Conservation (phyloP, 2,797 vertebrate species). For the Bradypodion ventrale region DNA sequence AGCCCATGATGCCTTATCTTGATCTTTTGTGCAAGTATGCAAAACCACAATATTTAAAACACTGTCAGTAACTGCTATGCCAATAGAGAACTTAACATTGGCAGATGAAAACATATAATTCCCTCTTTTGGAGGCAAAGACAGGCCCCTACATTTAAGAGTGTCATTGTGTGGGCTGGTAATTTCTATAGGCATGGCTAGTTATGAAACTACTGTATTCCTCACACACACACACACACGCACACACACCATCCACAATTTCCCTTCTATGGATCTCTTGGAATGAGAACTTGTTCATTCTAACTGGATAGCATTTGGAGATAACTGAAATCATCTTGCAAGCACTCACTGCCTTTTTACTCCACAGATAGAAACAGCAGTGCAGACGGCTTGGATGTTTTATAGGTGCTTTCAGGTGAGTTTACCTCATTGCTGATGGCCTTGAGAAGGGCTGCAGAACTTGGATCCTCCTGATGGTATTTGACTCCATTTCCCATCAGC, state of each 20-base stretch:
- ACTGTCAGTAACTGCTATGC: neutral
- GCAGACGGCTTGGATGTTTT: neutral
- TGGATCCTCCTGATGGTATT: neutral
- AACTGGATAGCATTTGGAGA: neutral
- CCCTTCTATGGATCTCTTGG: neutral
- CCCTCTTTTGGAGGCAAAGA: neutral
- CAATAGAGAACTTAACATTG: constrained; percentile 23
- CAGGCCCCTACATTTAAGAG: neutral
- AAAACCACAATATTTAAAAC: constrained; percentile 32
- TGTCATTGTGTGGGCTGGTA: neutral
- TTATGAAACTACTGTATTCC: neutral
- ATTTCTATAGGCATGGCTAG: neutral
- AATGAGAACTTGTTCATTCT: neutral
- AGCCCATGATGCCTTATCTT: constrained; percentile 19
- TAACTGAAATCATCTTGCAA: neutral
- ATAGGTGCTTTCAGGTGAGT: neutral
- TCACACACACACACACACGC: neutral
- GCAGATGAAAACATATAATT: neutral
- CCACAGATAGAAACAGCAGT: neutral
- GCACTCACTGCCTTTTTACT: neutral
- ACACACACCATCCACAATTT: neutral
- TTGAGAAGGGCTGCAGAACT: neutral
- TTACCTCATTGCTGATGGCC: neutral
- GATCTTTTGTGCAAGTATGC: constrained; percentile 10
- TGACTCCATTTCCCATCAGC: too few relatives aligned